Evolutionary conservation across 2,888 invertebrate genomes (phyloP).

Genomic region (Anarsia innoxiella): DNA sequence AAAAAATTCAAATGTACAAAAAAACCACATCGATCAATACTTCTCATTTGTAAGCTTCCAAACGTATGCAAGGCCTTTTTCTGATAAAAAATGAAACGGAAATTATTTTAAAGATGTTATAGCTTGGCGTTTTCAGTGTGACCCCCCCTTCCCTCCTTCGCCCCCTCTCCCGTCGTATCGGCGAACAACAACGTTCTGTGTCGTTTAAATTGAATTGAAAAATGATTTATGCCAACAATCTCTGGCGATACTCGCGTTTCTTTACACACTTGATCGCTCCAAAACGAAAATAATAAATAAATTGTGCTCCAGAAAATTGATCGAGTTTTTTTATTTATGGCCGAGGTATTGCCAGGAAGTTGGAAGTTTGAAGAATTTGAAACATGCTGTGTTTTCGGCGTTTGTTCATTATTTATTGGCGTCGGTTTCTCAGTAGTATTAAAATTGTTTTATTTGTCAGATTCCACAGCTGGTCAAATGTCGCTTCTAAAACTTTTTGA

Average conservation of each 20-base stretch:
- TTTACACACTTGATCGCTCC: constrained; percentile 54
- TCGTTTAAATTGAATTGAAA: constrained; percentile 71
- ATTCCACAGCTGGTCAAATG: not conserved
- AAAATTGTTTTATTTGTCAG: not conserved
- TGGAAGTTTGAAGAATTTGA: constrained; percentile 27
- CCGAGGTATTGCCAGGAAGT: constrained; percentile 28
- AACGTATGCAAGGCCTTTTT: not conserved
- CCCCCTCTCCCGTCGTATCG: constrained; percentile 32
- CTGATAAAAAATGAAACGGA: constrained; percentile 3
- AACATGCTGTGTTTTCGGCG: constrained; percentile 26
- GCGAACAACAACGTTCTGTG: constrained; percentile 56
- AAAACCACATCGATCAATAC: too few relatives aligned
- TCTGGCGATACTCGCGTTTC: constrained; percentile 51
- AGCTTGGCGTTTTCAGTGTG: constrained; percentile 29
- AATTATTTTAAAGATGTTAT: constrained; percentile 7
- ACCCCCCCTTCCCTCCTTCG: constrained; percentile 9
- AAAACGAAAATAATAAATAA: constrained; percentile 32
- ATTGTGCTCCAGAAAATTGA: constrained; percentile 40
- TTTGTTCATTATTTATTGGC: constrained; percentile 29
- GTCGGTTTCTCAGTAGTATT: too few relatives aligned
- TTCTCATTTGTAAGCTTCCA: constrained; percentile 1
- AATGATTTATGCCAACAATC: constrained; percentile 69
- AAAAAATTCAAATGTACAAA: too few relatives aligned
- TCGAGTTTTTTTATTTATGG: constrained; percentile 38
- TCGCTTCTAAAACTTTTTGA: constrained; percentile 6